A percentile compares a stretch with the other conserved stretches of the same genome.
Conservation (phyloP, 1,140 invertebrate genomes). For the Streblospio benedicti region DNA sequence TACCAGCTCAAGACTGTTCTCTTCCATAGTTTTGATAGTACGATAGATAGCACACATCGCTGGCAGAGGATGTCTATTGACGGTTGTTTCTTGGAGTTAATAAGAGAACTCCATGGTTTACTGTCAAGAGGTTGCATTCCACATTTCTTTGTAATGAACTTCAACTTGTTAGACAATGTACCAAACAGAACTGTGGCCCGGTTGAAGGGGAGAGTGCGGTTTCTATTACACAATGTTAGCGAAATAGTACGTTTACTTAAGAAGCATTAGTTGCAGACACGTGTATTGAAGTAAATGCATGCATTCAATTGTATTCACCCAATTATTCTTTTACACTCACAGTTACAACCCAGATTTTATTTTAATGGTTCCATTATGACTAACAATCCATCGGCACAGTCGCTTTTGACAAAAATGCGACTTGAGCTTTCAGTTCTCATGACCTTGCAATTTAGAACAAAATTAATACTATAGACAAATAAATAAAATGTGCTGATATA, state of each 20-base stretch:
- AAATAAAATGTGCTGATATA: too few species aligned
- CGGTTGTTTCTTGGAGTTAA: not conserved
- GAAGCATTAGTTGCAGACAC: too few species aligned
- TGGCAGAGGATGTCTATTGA: conserved; percentile 7
- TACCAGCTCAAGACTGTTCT: conserved; percentile 14
- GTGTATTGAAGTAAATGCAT: too few species aligned
- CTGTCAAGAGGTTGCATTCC: not conserved
- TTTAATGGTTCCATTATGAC: too few species aligned
- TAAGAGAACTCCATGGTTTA: not conserved
- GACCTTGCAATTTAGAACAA: too few species aligned
- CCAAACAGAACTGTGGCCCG: not conserved
- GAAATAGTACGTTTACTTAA: not conserved
- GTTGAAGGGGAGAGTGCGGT: not conserved
- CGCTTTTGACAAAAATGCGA: too few species aligned
- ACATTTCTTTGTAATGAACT: not conserved
- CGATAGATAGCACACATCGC: not conserved
- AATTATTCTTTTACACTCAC: too few species aligned
- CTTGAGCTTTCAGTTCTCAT: too few species aligned
- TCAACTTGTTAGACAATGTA: conserved; percentile 6
- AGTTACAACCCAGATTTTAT: too few species aligned
- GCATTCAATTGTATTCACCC: too few species aligned
- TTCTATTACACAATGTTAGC: not conserved
- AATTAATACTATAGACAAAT: too few species aligned
- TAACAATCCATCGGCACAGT: too few species aligned
- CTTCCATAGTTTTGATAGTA: conserved; percentile 3